Conservation (phyloP, 2,113 vertebrate species). For the human (Homo sapiens) region DNA sequence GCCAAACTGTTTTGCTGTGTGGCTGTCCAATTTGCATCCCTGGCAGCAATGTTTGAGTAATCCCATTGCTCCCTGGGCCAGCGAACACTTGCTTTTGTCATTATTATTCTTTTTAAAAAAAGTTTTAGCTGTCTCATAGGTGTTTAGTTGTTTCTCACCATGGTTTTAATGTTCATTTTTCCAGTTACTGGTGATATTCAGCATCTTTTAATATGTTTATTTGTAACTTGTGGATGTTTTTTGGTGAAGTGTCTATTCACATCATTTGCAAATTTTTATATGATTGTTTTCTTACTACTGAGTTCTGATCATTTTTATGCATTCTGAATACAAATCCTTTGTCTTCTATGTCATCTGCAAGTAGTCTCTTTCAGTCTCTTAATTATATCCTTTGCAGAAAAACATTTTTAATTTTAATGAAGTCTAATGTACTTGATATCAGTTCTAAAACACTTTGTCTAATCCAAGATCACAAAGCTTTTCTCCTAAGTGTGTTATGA, state of each 20-base stretch:
- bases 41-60: not conserved
- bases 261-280: not conserved
- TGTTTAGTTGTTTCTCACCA: not conserved
- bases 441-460: not conserved
- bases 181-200: not conserved
- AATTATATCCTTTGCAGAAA: not conserved
- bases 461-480: not conserved
- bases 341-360: not conserved
- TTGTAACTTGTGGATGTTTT: not conserved
- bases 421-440: not conserved
- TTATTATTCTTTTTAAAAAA: not conserved
- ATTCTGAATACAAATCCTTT: not conserved
- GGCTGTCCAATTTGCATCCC: not conserved
- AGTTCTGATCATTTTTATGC: not conserved
- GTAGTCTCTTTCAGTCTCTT: not conserved
- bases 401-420: not conserved
- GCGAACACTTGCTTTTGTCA: not conserved
- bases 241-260: not conserved
- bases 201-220: not conserved
- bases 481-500: not conserved
- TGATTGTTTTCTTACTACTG: not conserved
- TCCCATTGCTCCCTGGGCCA: not conserved
- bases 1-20: not conserved
- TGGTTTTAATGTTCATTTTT: not conserved
- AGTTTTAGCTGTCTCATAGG: not conserved